Conservation (phyloP, 92 coral and sea anemone genomes). For the Heteractis magnifica region DNA sequence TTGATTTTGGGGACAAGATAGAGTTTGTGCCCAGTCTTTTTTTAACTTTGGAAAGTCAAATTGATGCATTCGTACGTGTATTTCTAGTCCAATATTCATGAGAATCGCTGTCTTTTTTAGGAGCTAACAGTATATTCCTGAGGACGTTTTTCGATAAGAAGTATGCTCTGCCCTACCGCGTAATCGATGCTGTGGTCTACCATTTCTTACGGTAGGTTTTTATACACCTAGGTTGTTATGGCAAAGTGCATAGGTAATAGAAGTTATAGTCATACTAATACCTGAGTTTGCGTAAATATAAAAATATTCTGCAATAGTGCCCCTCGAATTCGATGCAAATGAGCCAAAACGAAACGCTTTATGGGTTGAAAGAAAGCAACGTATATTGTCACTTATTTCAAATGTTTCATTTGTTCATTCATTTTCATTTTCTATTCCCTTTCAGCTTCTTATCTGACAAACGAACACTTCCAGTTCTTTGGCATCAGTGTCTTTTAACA, state of each 20-base stretch:
- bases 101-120: conserved; percentile 27
- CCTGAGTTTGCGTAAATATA: too few species aligned
- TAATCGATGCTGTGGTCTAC: conserved; percentile 91
- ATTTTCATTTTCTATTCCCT: not conserved
- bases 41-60: too few species aligned
- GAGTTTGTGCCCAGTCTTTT: too few species aligned
- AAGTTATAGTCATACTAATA: not conserved
- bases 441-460: conserved; percentile 79
- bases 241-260: too few species aligned
- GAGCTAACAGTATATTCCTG: conserved; percentile 91
- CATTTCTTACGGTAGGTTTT: conserved; percentile 81
- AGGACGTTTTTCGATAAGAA: conserved; percentile 90
- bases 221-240: not conserved
- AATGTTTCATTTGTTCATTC: too few species aligned
- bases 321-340: too few species aligned
- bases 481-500: conserved; percentile 94
- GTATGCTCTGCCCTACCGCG: conserved; percentile 93
- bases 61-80: too few species aligned
- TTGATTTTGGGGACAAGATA: too few species aligned
- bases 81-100: not conserved
- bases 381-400: too few species aligned
- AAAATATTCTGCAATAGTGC: too few species aligned
- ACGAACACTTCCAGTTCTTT: conserved; percentile 85
- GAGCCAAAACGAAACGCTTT: too few species aligned
- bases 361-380: too few species aligned